Evolutionary conservation across 1,140 invertebrate species (phyloP).

Genomic region (Leucophenga varia): DNA sequence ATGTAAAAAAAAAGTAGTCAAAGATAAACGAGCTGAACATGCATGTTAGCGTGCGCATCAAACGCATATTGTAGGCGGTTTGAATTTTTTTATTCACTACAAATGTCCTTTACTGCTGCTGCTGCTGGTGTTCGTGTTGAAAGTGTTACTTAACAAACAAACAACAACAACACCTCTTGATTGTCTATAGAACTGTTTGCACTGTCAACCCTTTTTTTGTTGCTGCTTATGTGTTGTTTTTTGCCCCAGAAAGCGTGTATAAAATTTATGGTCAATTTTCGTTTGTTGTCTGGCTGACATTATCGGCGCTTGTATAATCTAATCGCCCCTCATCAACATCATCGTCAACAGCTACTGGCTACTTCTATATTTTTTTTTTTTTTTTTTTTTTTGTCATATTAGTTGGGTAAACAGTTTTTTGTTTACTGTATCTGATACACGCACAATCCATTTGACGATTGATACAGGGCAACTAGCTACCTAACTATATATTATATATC

Average conservation of each 20-base stretch:
- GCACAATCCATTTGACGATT: too few relatives aligned
- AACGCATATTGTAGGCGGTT: slow-evolving; percentile 36
- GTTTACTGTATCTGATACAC: background rate
- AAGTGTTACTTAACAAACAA: too few relatives aligned
- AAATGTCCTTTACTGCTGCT: too few relatives aligned
- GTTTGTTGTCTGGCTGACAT: slow-evolving; percentile 17
- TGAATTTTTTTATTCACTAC: slow-evolving; percentile 10
- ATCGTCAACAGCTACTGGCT: too few relatives aligned
- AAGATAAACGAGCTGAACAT: too few relatives aligned
- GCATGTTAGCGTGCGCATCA: too few relatives aligned
- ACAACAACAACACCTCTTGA: too few relatives aligned
- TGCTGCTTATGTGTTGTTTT: background rate
- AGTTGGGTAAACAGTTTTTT: slow-evolving; percentile 36
- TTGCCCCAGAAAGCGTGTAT: slow-evolving; percentile 17
- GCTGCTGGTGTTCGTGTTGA: slow-evolving; percentile 15
- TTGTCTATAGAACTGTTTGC: too few relatives aligned
- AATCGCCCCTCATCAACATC: slow-evolving; percentile 8
- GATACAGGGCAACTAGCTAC: too few relatives aligned
- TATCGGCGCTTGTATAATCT: slow-evolving; percentile 33
- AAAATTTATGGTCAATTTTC: slow-evolving; percentile 37
- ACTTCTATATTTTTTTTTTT: slow-evolving; percentile 4
- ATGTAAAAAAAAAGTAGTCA: too few relatives aligned
- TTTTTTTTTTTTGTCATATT: slow-evolving; percentile 20
- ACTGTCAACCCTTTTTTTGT: slow-evolving; percentile 37
- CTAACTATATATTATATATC: too few relatives aligned